Percentiles rank a stretch among this genome's conserved stretches.
These are phyloP conservation scores for Beris chalybata DNA, from an alignment of 2,888 invertebrate genomes.

Conservation along the genomic window DNA sequence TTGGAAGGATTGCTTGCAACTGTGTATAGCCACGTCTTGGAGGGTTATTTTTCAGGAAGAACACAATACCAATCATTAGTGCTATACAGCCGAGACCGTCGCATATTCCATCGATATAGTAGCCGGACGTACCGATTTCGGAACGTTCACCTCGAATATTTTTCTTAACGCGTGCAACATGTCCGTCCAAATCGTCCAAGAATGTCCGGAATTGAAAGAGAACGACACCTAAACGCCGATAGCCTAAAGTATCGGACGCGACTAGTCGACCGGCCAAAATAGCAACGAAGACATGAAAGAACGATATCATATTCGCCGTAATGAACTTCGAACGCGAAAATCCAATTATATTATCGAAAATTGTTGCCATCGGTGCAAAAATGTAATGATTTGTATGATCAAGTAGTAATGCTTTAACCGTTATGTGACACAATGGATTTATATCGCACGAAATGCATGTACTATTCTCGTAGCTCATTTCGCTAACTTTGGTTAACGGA, in stretches of 20 bases:
- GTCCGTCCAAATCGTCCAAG: constrained; percentile 84
- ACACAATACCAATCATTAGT: constrained; percentile 68
- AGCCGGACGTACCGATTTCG: constrained; percentile 78
- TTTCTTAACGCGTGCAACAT: constrained; percentile 76
- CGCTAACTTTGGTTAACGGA: constrained; percentile 19
- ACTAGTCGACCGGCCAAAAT: constrained; percentile 74
- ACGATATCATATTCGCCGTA: constrained; percentile 83
- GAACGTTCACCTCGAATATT: constrained; percentile 76
- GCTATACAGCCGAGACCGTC: constrained; percentile 77
- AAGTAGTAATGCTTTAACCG: constrained; percentile 79
- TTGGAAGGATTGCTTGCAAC: constrained; percentile 61
- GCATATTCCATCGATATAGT: constrained; percentile 80
- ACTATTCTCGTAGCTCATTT: constrained; percentile 57
- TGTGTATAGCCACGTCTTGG: constrained; percentile 74
- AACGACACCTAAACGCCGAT: constrained; percentile 72
- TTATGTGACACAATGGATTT: constrained; percentile 77
- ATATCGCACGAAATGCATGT: constrained; percentile 70
- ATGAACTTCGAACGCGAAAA: constrained; percentile 66
- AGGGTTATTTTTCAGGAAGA: constrained; percentile 72
- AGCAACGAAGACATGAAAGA: constrained; percentile 76
- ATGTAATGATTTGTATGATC: constrained; percentile 85
- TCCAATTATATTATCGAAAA: constrained; percentile 68
- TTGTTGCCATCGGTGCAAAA: constrained; percentile 75
- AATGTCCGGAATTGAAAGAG: constrained; percentile 81
- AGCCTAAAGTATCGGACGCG: constrained; percentile 70